Evolutionary conservation across 2,888 invertebrate genomes (phyloP).

Genomic region (Bembecia ichneumoniformis): DNA sequence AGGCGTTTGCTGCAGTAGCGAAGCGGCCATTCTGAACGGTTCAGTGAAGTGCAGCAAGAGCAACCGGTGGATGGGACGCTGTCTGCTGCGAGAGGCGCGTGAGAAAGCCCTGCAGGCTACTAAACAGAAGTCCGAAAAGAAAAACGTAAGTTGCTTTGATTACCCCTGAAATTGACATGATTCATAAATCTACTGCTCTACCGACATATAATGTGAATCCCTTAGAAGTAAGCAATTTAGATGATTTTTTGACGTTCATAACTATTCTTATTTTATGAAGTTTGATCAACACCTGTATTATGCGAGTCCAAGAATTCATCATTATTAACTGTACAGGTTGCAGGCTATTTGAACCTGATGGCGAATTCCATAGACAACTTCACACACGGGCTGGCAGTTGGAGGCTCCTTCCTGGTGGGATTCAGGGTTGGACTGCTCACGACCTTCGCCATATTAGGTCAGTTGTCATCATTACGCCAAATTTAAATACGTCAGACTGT

Average conservation of each 20-base stretch:
- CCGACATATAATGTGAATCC: no score
- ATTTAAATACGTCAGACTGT: no score
- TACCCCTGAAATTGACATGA: no score
- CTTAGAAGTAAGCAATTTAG: neutral
- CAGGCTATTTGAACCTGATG: constrained; percentile 94
- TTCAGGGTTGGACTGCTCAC: constrained; percentile 91
- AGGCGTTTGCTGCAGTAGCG: constrained; percentile 41
- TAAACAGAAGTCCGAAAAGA: constrained; percentile 46
- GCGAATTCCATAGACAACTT: constrained; percentile 99
- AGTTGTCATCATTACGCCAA: constrained; percentile 3
- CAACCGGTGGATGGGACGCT: constrained; percentile 62
- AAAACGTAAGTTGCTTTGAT: constrained; percentile 35
- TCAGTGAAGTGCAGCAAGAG: constrained; percentile 27
- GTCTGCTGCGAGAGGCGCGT: constrained; percentile 52
- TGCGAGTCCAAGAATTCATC: no score
- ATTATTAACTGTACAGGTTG: constrained; percentile 64
- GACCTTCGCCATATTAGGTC: constrained; percentile 89
- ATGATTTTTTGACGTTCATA: no score
- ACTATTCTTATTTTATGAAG: no score
- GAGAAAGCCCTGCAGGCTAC: constrained; percentile 37
- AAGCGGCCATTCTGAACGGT: constrained; percentile 15
- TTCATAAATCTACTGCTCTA: no score
- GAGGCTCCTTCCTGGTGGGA: constrained; percentile 96
- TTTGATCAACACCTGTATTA: no score
- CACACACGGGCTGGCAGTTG: constrained; percentile 97